Conservation (phyloP, 2,888 invertebrate species). For the Macrosiphum euphorbiae region DNA sequence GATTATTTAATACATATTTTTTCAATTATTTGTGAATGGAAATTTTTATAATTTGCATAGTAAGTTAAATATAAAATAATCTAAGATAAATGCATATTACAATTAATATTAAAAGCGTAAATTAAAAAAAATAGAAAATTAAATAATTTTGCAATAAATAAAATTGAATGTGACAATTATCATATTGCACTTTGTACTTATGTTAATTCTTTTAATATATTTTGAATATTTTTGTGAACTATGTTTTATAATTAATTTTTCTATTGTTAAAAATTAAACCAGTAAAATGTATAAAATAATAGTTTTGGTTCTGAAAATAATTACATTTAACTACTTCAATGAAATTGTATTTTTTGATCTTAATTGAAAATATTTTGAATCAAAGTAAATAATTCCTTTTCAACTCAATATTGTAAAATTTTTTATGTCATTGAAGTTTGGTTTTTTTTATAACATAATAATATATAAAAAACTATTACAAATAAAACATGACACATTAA, state of each 20-base stretch:
- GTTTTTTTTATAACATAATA: neutral
- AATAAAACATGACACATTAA: neutral
- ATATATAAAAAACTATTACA: neutral
- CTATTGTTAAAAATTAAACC: neutral
- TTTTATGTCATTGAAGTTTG: neutral
- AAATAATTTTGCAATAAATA: neutral
- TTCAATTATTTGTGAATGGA: neutral
- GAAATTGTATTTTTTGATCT: neutral
- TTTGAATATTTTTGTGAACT: neutral
- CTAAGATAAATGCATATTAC: neutral
- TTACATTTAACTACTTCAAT: neutral
- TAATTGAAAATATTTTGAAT: neutral
- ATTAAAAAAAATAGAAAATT: neutral
- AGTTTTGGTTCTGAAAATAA: neutral
- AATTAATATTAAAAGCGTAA: neutral
- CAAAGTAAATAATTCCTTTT: neutral
- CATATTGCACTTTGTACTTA: neutral
- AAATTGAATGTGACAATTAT: neutral
- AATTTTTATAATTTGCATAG: neutral
- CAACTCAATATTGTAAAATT: neutral
- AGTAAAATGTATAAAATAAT: neutral
- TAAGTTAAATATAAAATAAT: neutral
- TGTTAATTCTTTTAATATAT: neutral
- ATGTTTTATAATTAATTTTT: neutral
- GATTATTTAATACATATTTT: neutral